A percentile compares a stretch with the other conserved stretches of the same genome.
These are phyloP conservation scores for Amiota minor DNA, from an alignment of 2,888 invertebrate species.

Conservation along the genomic window DNA sequence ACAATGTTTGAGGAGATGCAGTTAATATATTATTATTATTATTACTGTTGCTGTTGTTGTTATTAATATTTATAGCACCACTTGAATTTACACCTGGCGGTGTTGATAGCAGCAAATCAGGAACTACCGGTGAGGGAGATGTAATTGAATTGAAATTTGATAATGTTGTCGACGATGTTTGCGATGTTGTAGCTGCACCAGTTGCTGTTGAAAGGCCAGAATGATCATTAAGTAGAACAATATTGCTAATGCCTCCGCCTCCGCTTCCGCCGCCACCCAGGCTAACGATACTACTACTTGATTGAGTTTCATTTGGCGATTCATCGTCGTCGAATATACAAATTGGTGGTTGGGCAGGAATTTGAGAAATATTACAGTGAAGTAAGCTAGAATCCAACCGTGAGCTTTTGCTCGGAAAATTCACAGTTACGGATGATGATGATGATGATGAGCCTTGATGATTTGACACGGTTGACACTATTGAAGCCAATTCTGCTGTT, in stretches of 20 bases:
- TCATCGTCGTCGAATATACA: constrained; percentile 73
- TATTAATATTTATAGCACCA: constrained; percentile 33
- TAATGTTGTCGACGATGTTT: constrained; percentile 63
- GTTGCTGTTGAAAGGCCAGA: not conserved
- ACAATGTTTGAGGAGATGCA: constrained; percentile 48
- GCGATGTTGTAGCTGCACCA: constrained; percentile 58
- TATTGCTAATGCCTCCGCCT: constrained; percentile 47
- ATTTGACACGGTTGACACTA: not conserved
- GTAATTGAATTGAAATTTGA: constrained; percentile 73
- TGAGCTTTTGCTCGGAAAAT: constrained; percentile 61
- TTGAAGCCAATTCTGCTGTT: constrained; percentile 31
- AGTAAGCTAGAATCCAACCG: constrained; percentile 69
- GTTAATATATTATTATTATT: constrained; percentile 32
- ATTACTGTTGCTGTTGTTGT: constrained; percentile 38
- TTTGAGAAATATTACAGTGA: constrained; percentile 71
- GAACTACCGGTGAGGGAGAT: constrained; percentile 72
- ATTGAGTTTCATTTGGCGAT: constrained; percentile 65
- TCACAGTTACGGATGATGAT: constrained; percentile 50
- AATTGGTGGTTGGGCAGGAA: constrained; percentile 72
- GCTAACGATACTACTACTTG: constrained; percentile 33
- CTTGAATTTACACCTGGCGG: constrained; percentile 67
- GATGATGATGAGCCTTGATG: not conserved
- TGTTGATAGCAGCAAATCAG: constrained; percentile 70
- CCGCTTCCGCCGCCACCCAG: constrained; percentile 27
- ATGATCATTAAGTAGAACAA: constrained; percentile 59